Conservation (phyloP, 2,113 vertebrate species). For the Glaucomys volans region DNA sequence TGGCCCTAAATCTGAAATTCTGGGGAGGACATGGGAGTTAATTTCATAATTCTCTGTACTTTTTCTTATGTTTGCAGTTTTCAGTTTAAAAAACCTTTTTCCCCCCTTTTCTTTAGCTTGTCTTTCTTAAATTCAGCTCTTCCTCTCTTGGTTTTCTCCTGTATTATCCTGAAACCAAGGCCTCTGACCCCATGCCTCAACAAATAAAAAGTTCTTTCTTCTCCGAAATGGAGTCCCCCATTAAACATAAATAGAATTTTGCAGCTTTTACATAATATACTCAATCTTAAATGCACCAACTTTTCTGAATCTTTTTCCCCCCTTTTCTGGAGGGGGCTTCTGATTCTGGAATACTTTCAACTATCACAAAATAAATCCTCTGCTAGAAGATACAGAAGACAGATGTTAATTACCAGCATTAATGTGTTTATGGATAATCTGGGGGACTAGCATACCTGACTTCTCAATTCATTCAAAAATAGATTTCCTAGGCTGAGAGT, state of each 20-base stretch:
- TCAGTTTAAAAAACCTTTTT: background rate
- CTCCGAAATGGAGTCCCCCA: background rate
- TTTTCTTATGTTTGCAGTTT: background rate
- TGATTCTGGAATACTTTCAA: background rate
- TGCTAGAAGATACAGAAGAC: background rate
- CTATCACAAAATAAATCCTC: slow-evolving; percentile 29
- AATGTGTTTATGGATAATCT: background rate
- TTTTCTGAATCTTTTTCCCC: background rate
- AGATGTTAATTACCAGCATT: background rate
- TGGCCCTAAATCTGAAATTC: background rate
- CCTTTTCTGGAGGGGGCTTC: background rate
- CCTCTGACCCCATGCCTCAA: background rate
- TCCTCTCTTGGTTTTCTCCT: background rate
- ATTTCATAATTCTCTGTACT: background rate
- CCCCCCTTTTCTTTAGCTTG: background rate
- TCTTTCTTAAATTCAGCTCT: background rate
- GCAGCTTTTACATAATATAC: background rate
- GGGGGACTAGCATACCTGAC: background rate
- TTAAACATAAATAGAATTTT: background rate
- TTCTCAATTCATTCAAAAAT: background rate
- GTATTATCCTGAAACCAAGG: background rate
- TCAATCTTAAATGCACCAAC: background rate
- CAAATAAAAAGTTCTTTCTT: background rate
- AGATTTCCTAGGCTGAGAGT: background rate
- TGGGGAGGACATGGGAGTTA: background rate